Percentiles rank a stretch among this genome's conserved stretches.
These are phyloP conservation scores for Anolis sagrei DNA, from an alignment of 2,113 vertebrate genomes.

Conservation along the genomic window DNA sequence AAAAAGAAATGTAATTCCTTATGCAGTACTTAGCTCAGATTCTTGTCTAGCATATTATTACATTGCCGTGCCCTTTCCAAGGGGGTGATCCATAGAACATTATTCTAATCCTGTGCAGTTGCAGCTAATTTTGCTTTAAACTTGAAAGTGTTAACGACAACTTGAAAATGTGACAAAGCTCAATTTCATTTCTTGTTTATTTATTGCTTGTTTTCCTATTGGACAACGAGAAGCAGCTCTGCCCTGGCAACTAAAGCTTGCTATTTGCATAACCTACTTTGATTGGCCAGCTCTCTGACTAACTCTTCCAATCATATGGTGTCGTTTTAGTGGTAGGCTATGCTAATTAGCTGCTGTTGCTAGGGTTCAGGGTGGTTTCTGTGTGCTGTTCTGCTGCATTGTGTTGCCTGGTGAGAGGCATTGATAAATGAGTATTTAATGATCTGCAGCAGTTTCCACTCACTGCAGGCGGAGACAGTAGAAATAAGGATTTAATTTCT, in stretches of 20 bases:
- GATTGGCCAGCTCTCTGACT: constrained; percentile 86
- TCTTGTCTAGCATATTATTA: constrained; percentile 59
- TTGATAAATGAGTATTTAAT: constrained; percentile 93
- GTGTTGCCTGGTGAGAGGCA: constrained; percentile 94
- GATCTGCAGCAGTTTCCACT: constrained; percentile 90
- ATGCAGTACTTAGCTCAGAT: constrained; percentile 51
- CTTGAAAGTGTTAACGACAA: constrained; percentile 90
- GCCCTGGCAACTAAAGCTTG: constrained; percentile 96
- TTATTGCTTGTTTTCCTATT: constrained; percentile 99
- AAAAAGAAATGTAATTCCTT: constrained; percentile 61
- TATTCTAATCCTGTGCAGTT: constrained; percentile 67
- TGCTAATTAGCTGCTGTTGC: constrained; percentile 99
- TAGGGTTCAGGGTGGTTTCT: constrained; percentile 92
- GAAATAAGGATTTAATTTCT: constrained; percentile 72
- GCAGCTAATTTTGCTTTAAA: constrained; percentile 73
- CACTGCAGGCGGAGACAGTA: constrained; percentile 79
- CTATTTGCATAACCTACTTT: constrained; percentile 92
- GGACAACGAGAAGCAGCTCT: constrained; percentile 92
- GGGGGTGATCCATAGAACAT: constrained; percentile 64
- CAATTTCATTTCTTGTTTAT: constrained; percentile 98
- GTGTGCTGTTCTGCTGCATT: constrained; percentile 90
- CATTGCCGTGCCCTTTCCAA: constrained; percentile 66
- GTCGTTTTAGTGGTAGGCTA: constrained; percentile 92
- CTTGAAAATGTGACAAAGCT: constrained; percentile 96
- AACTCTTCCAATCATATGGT: constrained; percentile 89